Base-by-base conservation (phyloP, 2,113 vertebrate species). In the Benitochromis conjunctus region DNA sequence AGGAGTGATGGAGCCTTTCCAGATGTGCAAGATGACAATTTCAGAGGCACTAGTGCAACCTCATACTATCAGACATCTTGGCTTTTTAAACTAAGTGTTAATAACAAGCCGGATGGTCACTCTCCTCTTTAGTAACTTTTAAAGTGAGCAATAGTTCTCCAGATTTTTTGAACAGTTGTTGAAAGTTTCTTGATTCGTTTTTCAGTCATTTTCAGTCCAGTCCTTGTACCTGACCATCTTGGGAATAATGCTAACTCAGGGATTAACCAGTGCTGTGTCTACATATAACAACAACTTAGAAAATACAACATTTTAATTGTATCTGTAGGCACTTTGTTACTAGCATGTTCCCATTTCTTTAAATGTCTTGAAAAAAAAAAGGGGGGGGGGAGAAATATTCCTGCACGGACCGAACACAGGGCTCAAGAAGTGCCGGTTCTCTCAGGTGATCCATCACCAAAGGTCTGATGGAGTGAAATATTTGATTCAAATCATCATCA, bases 261-360 rank as follows among this genome's bases (percentile, higher is more conserved):
- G 60, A 64, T 64, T 64, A 7, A 64, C 60, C 18, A 64, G 31
- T 38, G 60, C 18, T 38, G 60, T 64, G 60, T 64, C 19, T 64
- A 64, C 6, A 7, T 64, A n/a, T 5, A 0, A 64, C 18, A 64
- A 64, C 38, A 64, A n/a, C 34, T 64, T 64, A 64, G 60, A 64
- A 64, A 64, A 34, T 36, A 64, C 6, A 13, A 13, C 7, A n/a
- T 38, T 21, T 64, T 34, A 64, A 2, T 64, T 64, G 4, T 38
- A 38, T 64, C 60, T 38, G 38, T 64, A 60, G 31, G 10, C 9
- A 60, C 57, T 60, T 60, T 60, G 34, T 64, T 64, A 3, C 19
- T 13, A 38, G 10, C 60, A 64, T 0, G 1, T 64, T 64, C 60
- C 34, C 19, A 64, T 64, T 38, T 38, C 34, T 64, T 64, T n/a